Evolutionary conservation across 64 coral and sea anemone genomes (phyloP), one percentile per base, ranked within the genome.

Genomic region (Porites lutea): DNA sequence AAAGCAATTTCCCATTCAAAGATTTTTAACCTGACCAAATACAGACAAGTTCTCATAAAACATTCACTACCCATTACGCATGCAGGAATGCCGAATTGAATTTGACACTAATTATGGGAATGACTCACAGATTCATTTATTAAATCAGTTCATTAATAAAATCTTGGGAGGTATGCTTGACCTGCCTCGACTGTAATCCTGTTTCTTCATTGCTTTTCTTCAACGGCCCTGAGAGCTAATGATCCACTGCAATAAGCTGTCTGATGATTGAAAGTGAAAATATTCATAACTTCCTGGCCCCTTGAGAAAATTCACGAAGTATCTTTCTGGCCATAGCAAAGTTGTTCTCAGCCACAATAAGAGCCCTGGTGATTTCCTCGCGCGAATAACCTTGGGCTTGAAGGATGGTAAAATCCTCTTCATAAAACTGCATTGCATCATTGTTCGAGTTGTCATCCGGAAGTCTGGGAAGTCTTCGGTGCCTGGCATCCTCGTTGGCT

Each of bases 271-370:
- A 16, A 2, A 49, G 2, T 52, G 48, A 49, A 21, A 53, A 7
- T 4, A 68, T 5, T 84, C 63, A 84, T 5, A 84, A 63, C 63
- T 84, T 84, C 8, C 81, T 84, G 11, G 81, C 68, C 18, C 81
- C 81, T 68, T 93, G 88, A 80, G 82, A 88, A 88, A 97, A 99
- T 58, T 95, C 94, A 59, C 94, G 94, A 2, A 99, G 79, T 62
- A 99, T 99, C 88, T 99, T 99, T 79, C 97, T 93, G 49, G 97
- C 97, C 97, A 99, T 96, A 58, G 97, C 97, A 96, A 99, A 99
- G 78, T 99, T 99, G 79, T 99, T 99, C 6, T 99, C 97, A 4
- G 97, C 97, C 27, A 96, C 94, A 86, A 99, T 96, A 12, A 99
- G 78, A 21, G 97, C 97, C 87, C 91, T 93, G 45, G 95, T 99